Conservation (phyloP, 2,888 invertebrate species). For the Lasius fuliginosus region DNA sequence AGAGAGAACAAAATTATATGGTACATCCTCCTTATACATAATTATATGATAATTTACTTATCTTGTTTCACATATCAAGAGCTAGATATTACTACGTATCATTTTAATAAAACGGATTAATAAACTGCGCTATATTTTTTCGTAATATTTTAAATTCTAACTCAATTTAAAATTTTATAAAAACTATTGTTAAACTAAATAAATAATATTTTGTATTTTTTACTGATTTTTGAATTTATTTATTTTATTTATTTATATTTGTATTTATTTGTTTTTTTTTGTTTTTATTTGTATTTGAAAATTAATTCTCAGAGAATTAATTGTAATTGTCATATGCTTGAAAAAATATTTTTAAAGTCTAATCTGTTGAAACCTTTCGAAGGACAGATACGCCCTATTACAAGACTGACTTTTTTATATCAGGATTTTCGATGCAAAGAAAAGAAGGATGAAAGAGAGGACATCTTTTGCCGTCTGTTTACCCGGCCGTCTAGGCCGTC, state of each 20-base stretch:
- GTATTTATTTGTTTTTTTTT: too few relatives aligned
- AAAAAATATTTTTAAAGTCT: slow-evolving; percentile 16
- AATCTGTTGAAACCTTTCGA: background rate
- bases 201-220: too few relatives aligned
- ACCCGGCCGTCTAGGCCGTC: slow-evolving; percentile 75
- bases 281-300: too few relatives aligned
- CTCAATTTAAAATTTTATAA: background rate
- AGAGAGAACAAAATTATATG: background rate
- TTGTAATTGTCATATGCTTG: background rate
- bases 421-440: slow-evolving; percentile 50
- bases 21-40: background rate
- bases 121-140: background rate
- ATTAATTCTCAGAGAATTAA: background rate
- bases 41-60: slow-evolving; percentile 9
- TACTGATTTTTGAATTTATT: too few relatives aligned
- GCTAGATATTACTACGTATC: background rate
- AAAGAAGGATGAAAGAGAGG: slow-evolving; percentile 37
- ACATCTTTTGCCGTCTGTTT: slow-evolving; percentile 71
- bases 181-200: background rate
- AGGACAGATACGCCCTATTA: background rate
- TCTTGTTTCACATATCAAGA: background rate
- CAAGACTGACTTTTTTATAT: slow-evolving; percentile 23
- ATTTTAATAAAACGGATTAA: slow-evolving; percentile 10
- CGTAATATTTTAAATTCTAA: background rate
- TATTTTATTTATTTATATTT: too few relatives aligned